Evolutionary conservation across 2,113 vertebrate species (phyloP), one percentile per base, ranked within the genome.

Genomic region (Prionailurus bengalensis): DNA sequence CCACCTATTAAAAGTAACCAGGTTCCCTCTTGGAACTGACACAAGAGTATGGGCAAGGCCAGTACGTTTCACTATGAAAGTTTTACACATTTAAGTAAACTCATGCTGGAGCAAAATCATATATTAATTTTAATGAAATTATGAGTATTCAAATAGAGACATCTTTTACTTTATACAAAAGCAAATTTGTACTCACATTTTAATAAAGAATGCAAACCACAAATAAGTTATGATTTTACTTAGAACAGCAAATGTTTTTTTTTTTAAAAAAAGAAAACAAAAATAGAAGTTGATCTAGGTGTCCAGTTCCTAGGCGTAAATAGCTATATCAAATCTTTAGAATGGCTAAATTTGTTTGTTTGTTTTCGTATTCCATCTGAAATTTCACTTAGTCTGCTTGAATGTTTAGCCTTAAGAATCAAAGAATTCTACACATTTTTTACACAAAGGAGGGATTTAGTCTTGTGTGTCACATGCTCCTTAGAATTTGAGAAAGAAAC

Each of bases 301-400:
- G n/a, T 70, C 79, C 48, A 95, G 70, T 66, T 86, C 58, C 42
- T 89, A 76, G 58, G 33, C 29, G 66, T 39, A 80, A 84, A 68
- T 25, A 82, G n/a, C 23, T 81, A 33, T 31, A 36, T 74, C 55
- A 63, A 82, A 27, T 80, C 68, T 93, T 45, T 31, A 39, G 48
- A 90, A 78, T 93, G 33, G 80, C 82, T 95, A 95, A 48, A n/a
- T 88, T 39, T 89, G 81, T 16, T 11, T 29, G n/a, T 63, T 36
- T 89, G 53, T 51, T 84, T 70, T 36, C 14, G 27, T 33, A 90
- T 89, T 98, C 83, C 98, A 73, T 94, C 95, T 98, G 96, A 98
- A 76, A 14, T 61, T 91, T 85, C 12, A 42, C n/a, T 89, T 31
- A 55, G n/a, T 53, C 31, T 48, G 33, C 85, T 87, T 88, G 45